Evolutionary conservation across 1,140 invertebrate genomes (phyloP).

Genomic region (Stegodyphus mimosarum): DNA sequence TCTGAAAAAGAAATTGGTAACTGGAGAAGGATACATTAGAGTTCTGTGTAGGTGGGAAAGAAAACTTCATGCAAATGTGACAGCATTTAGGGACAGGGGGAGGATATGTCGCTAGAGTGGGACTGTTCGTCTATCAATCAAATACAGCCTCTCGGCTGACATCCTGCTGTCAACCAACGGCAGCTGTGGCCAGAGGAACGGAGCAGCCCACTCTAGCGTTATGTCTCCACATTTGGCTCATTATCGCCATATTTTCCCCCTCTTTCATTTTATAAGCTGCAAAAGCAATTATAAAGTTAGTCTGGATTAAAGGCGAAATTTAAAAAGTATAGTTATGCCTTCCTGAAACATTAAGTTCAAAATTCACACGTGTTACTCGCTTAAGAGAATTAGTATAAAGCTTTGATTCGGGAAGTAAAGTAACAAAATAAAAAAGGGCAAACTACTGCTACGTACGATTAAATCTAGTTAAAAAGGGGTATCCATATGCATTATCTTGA

Average conservation of each 20-base stretch:
- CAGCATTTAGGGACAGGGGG: conserved; percentile 12
- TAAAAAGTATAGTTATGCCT: no score
- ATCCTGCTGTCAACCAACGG: conserved; percentile 54
- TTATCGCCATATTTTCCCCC: background rate
- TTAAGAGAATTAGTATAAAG: no score
- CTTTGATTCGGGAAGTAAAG: no score
- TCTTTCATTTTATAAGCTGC: no score
- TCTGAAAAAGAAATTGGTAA: conserved; percentile 47
- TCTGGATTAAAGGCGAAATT: no score
- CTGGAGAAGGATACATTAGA: conserved; percentile 44
- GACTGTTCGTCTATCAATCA: conserved; percentile 57
- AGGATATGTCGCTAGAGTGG: conserved; percentile 10
- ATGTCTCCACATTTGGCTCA: conserved; percentile 35
- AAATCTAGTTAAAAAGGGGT: no score
- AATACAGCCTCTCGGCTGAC: conserved; percentile 38
- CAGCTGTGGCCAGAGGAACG: conserved; percentile 36
- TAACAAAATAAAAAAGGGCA: no score
- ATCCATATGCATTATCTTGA: no score
- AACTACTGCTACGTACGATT: no score
- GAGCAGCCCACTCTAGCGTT: conserved; percentile 1
- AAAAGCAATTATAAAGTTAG: no score
- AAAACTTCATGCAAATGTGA: conserved; percentile 43
- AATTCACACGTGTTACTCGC: no score
- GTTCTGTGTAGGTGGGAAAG: background rate
- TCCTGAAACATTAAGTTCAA: no score